Percentiles rank a stretch among this genome's conserved stretches.
Evolutionary conservation across 1,140 invertebrate genomes (phyloP).

Genomic region (Odontomachus brunneus): DNA sequence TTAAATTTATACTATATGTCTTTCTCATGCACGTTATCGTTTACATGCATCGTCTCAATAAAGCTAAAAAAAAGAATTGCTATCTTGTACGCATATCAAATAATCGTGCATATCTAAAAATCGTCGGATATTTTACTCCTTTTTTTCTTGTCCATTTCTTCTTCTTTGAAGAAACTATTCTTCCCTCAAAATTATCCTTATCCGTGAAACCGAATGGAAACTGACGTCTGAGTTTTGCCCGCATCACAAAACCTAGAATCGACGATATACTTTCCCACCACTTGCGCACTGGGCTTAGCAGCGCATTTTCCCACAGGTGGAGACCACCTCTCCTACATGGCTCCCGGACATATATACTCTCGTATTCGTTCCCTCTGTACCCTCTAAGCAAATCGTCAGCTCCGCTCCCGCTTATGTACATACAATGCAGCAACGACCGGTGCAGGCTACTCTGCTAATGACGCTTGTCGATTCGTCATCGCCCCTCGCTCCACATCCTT

Average conservation of each 20-base stretch:
- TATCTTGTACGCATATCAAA: too few relatives aligned
- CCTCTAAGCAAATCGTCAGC: constrained; percentile 14
- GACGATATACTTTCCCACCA: background rate
- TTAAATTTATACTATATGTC: too few relatives aligned
- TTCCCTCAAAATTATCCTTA: too few relatives aligned
- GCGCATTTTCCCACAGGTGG: background rate
- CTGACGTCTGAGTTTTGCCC: background rate
- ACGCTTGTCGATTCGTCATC: background rate
- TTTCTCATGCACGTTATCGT: too few relatives aligned
- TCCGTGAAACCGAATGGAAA: background rate
- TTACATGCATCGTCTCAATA: too few relatives aligned
- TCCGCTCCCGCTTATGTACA: background rate
- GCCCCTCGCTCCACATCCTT: background rate
- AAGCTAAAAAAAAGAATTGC: too few relatives aligned
- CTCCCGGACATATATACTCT: constrained; percentile 9
- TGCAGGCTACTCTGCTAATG: background rate
- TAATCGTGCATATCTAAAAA: too few relatives aligned
- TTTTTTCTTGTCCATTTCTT: too few relatives aligned
- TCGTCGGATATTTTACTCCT: too few relatives aligned
- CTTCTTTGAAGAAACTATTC: too few relatives aligned
- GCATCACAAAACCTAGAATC: background rate
- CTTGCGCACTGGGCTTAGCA: background rate
- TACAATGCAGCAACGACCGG: constrained; percentile 4
- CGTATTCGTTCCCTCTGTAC: background rate
- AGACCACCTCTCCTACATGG: constrained; percentile 14